These are phyloP conservation scores for Haliaeetus leucogaster DNA, from an alignment of 2,113 vertebrate species.

Conservation along the genomic window DNA sequence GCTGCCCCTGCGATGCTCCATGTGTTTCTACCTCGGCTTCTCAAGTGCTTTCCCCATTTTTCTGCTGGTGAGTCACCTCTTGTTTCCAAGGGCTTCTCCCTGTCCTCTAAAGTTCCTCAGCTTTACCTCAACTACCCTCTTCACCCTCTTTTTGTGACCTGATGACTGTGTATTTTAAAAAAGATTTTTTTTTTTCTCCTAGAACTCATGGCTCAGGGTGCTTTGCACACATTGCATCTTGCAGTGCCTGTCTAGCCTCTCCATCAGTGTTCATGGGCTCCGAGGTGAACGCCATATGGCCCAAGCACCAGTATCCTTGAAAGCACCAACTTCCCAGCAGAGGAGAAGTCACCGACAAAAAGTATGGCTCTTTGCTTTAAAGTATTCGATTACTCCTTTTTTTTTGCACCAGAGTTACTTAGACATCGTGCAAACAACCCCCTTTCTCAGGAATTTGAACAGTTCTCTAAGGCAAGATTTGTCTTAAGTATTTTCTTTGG, in stretches of 20 bases:
- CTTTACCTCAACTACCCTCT: not conserved
- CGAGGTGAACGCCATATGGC: not conserved
- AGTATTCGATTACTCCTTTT: not conserved
- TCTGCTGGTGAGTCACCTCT: not conserved
- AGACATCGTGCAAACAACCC: not conserved
- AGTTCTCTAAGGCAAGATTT: not conserved
- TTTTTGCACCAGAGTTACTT: not conserved
- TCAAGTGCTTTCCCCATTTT: not conserved
- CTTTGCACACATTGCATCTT: not conserved
- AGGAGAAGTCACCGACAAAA: not conserved
- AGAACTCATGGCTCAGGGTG: not conserved
- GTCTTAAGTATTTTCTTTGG: not conserved
- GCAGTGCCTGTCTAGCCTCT: not conserved
- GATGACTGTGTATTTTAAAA: not conserved
- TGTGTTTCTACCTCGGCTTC: fast-evolving
- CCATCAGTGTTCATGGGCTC: not conserved
- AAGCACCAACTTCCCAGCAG: not conserved
- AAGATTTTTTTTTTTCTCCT: not conserved
- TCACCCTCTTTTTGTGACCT: not conserved
- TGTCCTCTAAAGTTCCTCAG: not conserved
- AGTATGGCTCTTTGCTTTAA: not conserved
- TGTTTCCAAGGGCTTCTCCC: not conserved
- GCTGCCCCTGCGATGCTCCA: not conserved
- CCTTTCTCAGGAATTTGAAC: not conserved
- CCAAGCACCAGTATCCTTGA: not conserved